A percentile compares a stretch with the other conserved stretches of the same genome.
These are phyloP conservation scores for Porites evermanni DNA, from an alignment of 92 coral and sea anemone genomes.

Conservation along the genomic window DNA sequence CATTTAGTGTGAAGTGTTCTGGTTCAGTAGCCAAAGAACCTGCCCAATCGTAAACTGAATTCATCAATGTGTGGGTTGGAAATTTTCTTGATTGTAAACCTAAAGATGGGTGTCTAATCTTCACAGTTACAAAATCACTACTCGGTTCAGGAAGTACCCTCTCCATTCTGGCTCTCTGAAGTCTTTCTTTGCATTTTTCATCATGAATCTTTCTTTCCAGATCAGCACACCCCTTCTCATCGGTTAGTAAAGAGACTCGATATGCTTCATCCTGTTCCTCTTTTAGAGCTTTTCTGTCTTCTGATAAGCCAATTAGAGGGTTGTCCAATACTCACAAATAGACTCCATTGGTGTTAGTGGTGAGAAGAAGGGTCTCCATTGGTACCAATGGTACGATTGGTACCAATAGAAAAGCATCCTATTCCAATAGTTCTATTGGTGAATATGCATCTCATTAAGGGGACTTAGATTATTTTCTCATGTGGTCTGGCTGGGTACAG, in stretches of 20 bases:
- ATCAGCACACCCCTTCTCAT: constrained; percentile 30
- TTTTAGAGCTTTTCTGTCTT: constrained; percentile 41
- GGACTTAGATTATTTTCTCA: too few relatives aligned
- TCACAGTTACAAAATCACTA: constrained; percentile 45
- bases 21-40: constrained; percentile 58
- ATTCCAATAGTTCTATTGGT: too few relatives aligned
- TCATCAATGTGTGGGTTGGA: neutral
- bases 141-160: constrained; percentile 59
- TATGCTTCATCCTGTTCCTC: constrained; percentile 30
- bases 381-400: too few relatives aligned
- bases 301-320: too few relatives aligned
- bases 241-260: constrained; percentile 27
- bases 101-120: constrained; percentile 51
- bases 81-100: too few relatives aligned
- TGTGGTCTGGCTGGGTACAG: too few relatives aligned
- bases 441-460: too few relatives aligned
- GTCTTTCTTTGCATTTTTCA: constrained; percentile 47
- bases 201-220: constrained; percentile 8
- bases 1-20: constrained; percentile 39
- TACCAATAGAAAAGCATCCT: too few relatives aligned
- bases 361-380: too few relatives aligned
- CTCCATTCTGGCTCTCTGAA: constrained; percentile 53
- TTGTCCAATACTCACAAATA: too few relatives aligned
- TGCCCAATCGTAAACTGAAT: constrained; percentile 70
- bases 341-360: too few relatives aligned